Base-by-base conservation (phyloP, 2,888 invertebrate species). In the Molorchus minor region DNA sequence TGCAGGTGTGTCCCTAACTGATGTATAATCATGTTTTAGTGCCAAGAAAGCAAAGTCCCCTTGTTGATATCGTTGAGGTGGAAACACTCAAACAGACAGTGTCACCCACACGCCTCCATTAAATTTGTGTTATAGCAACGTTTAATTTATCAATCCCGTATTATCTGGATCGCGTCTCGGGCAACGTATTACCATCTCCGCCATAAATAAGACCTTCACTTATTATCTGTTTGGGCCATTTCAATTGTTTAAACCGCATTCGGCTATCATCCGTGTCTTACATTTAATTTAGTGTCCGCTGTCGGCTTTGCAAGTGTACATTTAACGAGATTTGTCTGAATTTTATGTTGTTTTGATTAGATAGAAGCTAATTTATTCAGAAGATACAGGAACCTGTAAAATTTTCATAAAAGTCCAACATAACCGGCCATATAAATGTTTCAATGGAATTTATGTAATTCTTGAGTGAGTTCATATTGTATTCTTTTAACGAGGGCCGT, bases 111-210 rank as follows among this genome's bases (percentile, higher is more conserved):
- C 67, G 60, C 55, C 44, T 59, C 58, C 64, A 67, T 66, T 64
- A 65, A 69, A 67, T 68, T 66, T 67, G 65, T 66, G 65, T 65
- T 68, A 68, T 65, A 62, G 63, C 66, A 65, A 61, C 65, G 60
- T 66, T 69, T 65, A 69, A 69, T 69, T 69, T 69, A 69, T 67
- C 69, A 69, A 68, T 66, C 65, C 62, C 47, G 54, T 58, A 49
- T 65, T 69, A 69, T 69, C 69, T 69, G 64, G 68, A 67, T 62
- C 67, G 64, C 56, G 51, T 61, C 58, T 58, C 49, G 46, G 54
- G 47, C 49, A 65, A 67, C 62, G 62, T 63, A 63, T 63, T 58
- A 49, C 54, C 64, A 64, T 64, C 65, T 69, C 60, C 12, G 60
- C 67, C 60, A 67, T 69, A 68, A 69, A 69, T 64, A 61, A 61